phyloP scores from a whole-genome alignment of 2,797 vertebrate species.

The Ciconia nigra region DNA sequence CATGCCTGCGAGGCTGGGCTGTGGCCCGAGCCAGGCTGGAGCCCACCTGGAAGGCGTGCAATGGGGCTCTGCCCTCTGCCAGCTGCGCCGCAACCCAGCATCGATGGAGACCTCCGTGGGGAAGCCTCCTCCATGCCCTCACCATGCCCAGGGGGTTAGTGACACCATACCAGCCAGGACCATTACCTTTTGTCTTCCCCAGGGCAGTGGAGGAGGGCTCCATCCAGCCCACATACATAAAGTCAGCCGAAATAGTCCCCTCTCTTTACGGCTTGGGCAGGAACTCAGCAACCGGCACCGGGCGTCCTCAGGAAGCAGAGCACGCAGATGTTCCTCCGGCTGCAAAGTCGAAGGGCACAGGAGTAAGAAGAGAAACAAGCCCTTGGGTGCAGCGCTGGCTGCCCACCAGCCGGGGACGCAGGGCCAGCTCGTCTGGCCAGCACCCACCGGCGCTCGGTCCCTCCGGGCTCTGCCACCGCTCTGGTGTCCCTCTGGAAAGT shows the following conservation, averaged over 20 bases:
- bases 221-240: constrained; percentile 8
- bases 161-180: neutral
- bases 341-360: neutral
- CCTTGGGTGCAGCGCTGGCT: neutral
- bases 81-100: rapidly evolving
- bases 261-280: neutral
- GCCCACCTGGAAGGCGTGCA: neutral
- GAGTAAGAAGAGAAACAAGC: neutral
- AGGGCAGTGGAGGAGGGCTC: constrained; percentile 29
- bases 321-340: neutral
- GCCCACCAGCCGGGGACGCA: rapidly evolving
- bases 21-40: neutral
- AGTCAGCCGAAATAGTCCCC: neutral
- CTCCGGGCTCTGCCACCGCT: neutral
- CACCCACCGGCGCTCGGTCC: rapidly evolving
- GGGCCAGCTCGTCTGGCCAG: neutral
- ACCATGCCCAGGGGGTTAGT: neutral
- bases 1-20: neutral
- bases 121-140: neutral
- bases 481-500: neutral
- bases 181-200: constrained; percentile 52
- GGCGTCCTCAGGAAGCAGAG: neutral
- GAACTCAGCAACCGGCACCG: rapidly evolving
- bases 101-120: rapidly evolving
- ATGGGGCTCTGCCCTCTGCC: neutral